Base-by-base conservation (phyloP, 2,797 vertebrate species). In the Ceyx erithaca region DNA sequence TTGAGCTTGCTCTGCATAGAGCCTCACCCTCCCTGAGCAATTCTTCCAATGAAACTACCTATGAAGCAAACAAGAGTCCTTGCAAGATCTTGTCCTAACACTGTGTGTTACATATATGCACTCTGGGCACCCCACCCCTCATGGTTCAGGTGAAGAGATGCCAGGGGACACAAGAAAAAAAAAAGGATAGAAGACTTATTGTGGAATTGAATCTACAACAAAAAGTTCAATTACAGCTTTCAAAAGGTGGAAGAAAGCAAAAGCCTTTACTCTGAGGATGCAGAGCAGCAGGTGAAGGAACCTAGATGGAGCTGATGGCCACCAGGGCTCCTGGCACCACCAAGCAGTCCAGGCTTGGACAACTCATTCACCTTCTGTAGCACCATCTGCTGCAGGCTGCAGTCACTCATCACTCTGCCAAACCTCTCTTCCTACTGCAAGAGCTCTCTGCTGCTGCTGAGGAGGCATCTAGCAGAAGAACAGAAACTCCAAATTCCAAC, bases 291-390 rank as follows among this genome's bases (percentile, higher is more conserved):
- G 80, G 46, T 78, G 23, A 40, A 83, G 35, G 46, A 86, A 78
- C 25, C 23, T 40, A 35, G 7, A 40, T 45, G 23, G 43, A 70
- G n/a, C 10, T 21, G 55, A 70, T 0, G 4, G 48, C 51, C 55
- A 62, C 30, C 17, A 10, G 51, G 81, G 78, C 11, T 40, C 46
- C 48, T 57, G 90, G 88, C 86, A 90, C 35, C 20, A 45, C 6
- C 57, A 30, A 1, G 0, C 2, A 52, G 71, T 7, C 40, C 75
- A 69, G 61, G 9, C 43, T 63, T 22, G 70, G 71, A 78, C 58
- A 91, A 41, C 37, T 73, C 14, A 14, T 59, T 79, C 80, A 70
- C 88, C 75, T 93, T 80, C 84, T 73, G 85, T 26, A 80, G 57
- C 68, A 85, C 95, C 90, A 89, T 89, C 71, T 93, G 92, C 71